Evolutionary conservation across 2,113 vertebrate genomes (phyloP), one percentile per base, ranked within the genome.

Genomic region (Nibea coibor): DNA sequence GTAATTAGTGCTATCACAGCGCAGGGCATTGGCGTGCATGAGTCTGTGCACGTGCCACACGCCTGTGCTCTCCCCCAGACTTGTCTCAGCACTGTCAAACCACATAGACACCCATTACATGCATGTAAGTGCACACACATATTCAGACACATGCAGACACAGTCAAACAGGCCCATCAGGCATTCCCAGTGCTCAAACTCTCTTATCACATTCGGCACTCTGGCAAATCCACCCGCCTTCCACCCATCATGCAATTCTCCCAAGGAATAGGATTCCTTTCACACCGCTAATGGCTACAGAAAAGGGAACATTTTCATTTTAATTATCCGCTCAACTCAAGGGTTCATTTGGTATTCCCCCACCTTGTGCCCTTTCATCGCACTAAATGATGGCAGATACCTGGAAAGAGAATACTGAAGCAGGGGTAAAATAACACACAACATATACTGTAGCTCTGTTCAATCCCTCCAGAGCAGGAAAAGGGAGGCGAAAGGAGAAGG

Each of bases 271-370:
- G 83, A 88, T 89, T 92, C 91, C 74, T 90, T 94, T 94, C 94
- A 93, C 89, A 83, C 83, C 48, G 57, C 86, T 94, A 94, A 95
- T 93, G 90, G 92, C 93, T 89, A 85, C 90, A 91, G 92, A 93
- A 94, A 92, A 86, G 80, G 86, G 88, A 93, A 88, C 84, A 80
- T 93, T 94, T 95, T 92, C 69, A 87, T 94, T 95, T 95, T 94
- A 94, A 95, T 95, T 94, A 93, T 87, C 84, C 77, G 82, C 87
- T 92, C 89, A 89, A 85, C 91, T 93, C 92, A 24, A 91, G 92
- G 88, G 90, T 86, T 91, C 84, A 82, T 87, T 87, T 75, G 66
- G 77, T 88, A 83, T 91, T 90, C 91, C 88, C 88, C 59, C 78
- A 80, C 79, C 77, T 70, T 64, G 65, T 82, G 87, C 77, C 89